phyloP scores from a whole-genome alignment of 2,113 vertebrate genomes.

The Chaenogobius annularis region DNA sequence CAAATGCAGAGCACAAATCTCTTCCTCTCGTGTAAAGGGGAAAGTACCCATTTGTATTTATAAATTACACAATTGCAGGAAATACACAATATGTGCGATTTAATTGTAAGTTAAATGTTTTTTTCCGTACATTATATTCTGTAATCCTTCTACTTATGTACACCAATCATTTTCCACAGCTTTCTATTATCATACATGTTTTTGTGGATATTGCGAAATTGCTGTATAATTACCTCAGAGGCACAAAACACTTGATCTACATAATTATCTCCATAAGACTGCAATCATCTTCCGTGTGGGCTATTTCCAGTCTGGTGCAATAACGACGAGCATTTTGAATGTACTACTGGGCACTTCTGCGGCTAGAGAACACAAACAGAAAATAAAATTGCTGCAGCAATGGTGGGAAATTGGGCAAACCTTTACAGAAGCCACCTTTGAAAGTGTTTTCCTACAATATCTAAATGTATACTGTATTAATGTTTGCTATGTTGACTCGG shows the following conservation, averaged over 20 bases:
- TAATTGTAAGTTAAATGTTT: background rate
- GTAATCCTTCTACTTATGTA: background rate
- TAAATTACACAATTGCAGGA: background rate
- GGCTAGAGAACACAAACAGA: background rate
- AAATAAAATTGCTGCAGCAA: background rate
- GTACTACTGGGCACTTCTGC: background rate
- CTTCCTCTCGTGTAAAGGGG: background rate
- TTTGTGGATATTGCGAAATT: conserved; percentile 41
- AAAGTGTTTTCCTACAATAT: background rate
- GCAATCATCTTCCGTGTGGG: conserved; percentile 40
- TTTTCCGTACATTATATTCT: background rate
- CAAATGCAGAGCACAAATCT: background rate
- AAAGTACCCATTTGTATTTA: background rate
- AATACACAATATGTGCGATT: background rate
- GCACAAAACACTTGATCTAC: conserved; percentile 25
- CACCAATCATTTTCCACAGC: background rate
- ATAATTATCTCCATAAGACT: conserved; percentile 32
- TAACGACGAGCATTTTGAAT: conserved; percentile 25
- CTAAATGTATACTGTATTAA: background rate
- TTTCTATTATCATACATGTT: background rate
- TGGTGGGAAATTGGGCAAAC: background rate
- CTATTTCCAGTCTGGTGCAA: conserved; percentile 31
- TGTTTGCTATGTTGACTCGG: no score
- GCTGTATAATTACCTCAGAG: conserved; percentile 46
- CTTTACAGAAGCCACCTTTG: background rate